Conservation (phyloP, 2,888 invertebrate species). For the Brachycybe producta region DNA sequence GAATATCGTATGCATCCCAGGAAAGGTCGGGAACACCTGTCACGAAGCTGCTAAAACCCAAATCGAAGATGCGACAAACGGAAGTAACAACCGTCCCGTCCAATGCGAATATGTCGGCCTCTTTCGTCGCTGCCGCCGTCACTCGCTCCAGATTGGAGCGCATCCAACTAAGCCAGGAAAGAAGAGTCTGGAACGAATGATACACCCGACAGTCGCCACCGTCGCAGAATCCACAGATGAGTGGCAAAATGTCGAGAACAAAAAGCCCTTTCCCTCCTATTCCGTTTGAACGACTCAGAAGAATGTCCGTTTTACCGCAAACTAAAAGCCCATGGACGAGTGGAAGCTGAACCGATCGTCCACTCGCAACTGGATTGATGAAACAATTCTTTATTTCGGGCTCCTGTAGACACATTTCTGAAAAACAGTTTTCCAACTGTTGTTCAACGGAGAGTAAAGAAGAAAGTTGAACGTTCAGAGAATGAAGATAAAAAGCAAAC, state of each 20-base stretch:
- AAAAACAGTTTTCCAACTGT: no score
- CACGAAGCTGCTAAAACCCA: slow-evolving; percentile 7
- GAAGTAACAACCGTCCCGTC: background rate
- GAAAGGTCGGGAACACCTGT: background rate
- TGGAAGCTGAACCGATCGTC: background rate
- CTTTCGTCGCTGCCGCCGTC: background rate
- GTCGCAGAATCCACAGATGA: slow-evolving; percentile 3
- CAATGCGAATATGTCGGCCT: background rate
- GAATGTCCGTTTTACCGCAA: slow-evolving; percentile 9
- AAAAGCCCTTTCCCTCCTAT: background rate
- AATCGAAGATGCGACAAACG: background rate
- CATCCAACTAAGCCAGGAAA: slow-evolving; percentile 7
- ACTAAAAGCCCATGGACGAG: slow-evolving; percentile 16
- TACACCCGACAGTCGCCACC: background rate
- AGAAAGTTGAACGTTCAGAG: background rate
- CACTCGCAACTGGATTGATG: background rate
- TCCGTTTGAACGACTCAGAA: background rate
- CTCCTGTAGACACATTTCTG: no score
- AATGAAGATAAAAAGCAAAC: slow-evolving; percentile 12
- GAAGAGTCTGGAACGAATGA: slow-evolving; percentile 7
- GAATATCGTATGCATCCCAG: background rate
- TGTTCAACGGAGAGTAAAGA: no score
- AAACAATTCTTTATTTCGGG: background rate
- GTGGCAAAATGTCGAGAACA: background rate
- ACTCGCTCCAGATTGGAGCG: background rate